Conservation (phyloP, 1,140 invertebrate species). For the Ostrea edulis region DNA sequence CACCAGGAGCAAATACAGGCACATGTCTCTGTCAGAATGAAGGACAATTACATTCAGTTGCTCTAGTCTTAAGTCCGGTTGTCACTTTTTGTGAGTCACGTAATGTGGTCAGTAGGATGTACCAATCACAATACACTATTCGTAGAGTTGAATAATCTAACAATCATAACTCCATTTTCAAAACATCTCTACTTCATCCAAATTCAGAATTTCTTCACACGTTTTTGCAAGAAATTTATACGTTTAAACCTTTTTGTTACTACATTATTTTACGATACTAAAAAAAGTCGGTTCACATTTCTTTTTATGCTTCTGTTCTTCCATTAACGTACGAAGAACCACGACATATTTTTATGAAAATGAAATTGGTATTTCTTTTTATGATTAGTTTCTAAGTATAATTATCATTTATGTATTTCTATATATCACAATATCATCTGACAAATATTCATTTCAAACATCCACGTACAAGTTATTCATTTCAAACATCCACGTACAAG, state of each 20-base stretch:
- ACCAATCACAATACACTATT: background rate
- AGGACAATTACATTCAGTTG: background rate
- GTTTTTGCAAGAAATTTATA: too few species aligned
- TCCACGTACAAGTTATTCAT: background rate
- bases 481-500: background rate
- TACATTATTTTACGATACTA: too few species aligned
- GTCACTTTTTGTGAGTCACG: constrained; percentile 17
- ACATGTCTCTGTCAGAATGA: background rate
- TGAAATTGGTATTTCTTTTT: too few species aligned
- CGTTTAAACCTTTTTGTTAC: too few species aligned
- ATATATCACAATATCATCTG: too few species aligned
- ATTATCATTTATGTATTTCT: too few species aligned
- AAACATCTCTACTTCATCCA: background rate
- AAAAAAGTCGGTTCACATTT: too few species aligned
- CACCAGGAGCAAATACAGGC: background rate
- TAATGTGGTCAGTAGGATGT: background rate
- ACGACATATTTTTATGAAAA: too few species aligned
- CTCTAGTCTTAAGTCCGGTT: background rate
- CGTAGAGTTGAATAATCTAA: background rate
- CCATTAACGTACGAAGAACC: too few species aligned
- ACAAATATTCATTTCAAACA: too few species aligned
- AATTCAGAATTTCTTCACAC: background rate
- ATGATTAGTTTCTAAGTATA: too few species aligned
- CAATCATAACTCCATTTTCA: background rate
- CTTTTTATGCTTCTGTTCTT: too few species aligned